Evolutionary conservation across 2,797 vertebrate species (phyloP), one percentile per base, ranked within the genome.

Genomic region (Arvicola amphibius): DNA sequence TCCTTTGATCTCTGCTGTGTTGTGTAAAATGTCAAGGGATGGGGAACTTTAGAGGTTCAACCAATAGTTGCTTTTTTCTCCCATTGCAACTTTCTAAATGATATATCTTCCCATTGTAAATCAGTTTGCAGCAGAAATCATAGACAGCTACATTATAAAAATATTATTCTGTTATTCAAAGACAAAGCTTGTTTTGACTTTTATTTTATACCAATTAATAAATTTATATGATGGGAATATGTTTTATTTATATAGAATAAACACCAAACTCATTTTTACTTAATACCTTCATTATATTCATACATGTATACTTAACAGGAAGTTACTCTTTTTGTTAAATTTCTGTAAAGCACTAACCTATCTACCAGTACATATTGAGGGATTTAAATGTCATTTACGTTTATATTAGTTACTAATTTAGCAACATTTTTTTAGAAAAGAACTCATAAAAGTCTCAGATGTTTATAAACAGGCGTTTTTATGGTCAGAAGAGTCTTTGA

Each of bases 381-480:
- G n/a, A 37, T 67, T 34, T 90, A 61, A 93, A 88, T 67, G 2
- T 48, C 19, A 84, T 37, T 51, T n/a, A 40, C 0, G 61, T 16
- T n/a, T 63, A 61, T 25, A 63, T 11, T 80, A 79, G 11, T 92
- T 79, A 88, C 63, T 81, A 90, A 95, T 46, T 81, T 59, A 84
- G 17, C 88, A 61, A 87, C 7, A 10, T 32, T 63, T 67, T 90
- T 77, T 3, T 43, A 90, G 59, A 61, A 83, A 96, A 80, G 0
- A 8, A 71, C 43, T 91, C 59, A 67, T 67, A 43, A n/a, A 92
- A 91, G 21, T 6, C 29, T 69, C 1, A 16, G 19, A 46, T 88
- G 77, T 7, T 6, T 40, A 1, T 76, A 43, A 81, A 59, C 29
- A 48, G 10, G 10, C 1, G 59, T 96, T 96, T 83, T 19, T 12